Evolutionary conservation across 2,888 invertebrate species (phyloP).

Genomic region (Lamellibrachia satsuma): DNA sequence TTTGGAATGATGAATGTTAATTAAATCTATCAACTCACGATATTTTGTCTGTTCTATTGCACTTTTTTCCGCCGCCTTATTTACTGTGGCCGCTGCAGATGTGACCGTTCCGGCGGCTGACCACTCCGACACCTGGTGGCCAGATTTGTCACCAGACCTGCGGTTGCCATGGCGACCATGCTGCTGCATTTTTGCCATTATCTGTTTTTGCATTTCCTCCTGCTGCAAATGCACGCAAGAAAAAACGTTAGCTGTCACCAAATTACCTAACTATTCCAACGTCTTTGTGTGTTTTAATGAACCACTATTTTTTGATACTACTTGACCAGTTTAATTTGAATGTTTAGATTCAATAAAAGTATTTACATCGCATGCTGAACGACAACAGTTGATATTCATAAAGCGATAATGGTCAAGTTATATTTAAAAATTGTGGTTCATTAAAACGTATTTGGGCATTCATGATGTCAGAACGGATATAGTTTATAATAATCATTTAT

Average conservation of each 20-base stretch:
- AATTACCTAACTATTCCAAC: background rate
- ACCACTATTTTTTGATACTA: too few species aligned
- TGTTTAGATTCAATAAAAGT: too few species aligned
- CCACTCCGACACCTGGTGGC: conserved; percentile 47
- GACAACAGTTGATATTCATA: too few species aligned
- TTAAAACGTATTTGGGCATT: background rate
- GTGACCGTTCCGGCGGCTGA: conserved; percentile 30
- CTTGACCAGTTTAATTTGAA: too few species aligned
- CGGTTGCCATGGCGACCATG: conserved; percentile 45
- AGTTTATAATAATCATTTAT: background rate
- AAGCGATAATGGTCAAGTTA: too few species aligned
- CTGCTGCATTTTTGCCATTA: conserved; percentile 44
- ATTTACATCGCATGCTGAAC: too few species aligned
- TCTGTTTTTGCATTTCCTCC: conserved; percentile 50
- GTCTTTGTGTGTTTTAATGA: too few species aligned
- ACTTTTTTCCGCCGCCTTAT: conserved; percentile 28
- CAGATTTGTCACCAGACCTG: conserved; percentile 41
- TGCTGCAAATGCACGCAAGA: conserved; percentile 32
- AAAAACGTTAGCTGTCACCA: background rate
- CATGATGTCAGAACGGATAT: background rate
- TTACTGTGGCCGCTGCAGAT: background rate
- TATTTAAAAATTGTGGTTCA: background rate
- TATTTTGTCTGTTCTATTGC: conserved; percentile 35
- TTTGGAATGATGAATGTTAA: background rate
- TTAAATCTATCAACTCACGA: conserved; percentile 32